phyloP scores from a whole-genome alignment of 2,113 vertebrate species.

The Oceanodroma tethys region DNA sequence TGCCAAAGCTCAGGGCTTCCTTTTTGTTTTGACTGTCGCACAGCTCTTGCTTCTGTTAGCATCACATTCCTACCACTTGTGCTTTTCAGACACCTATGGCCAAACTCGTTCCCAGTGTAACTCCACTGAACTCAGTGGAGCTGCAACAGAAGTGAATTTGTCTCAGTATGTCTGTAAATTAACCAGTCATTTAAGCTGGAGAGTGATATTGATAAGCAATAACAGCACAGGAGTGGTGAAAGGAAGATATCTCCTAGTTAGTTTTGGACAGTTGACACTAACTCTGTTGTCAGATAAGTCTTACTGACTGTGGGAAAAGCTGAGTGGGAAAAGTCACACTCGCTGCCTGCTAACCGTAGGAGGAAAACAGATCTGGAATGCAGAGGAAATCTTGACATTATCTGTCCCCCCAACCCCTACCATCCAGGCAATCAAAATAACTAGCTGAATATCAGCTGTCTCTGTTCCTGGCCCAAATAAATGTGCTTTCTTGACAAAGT shows the following conservation, averaged over 20 bases:
- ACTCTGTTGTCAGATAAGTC: conserved; percentile 52
- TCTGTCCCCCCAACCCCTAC: conserved; percentile 25
- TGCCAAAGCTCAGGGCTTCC: conserved; percentile 18
- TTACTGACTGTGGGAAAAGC: conserved; percentile 61
- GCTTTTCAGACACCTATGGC: neutral
- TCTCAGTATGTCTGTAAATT: conserved; percentile 43
- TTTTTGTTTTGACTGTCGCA: conserved; percentile 14
- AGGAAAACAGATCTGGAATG: conserved; percentile 55
- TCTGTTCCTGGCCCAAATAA: conserved; percentile 33
- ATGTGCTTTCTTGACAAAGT: neutral
- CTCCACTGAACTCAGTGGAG: neutral
- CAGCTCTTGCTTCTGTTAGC: conserved; percentile 37
- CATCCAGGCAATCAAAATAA: conserved; percentile 33
- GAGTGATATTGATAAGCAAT: conserved; percentile 53
- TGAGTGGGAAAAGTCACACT: conserved; percentile 59
- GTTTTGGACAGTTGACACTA: conserved; percentile 68
- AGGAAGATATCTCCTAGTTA: conserved; percentile 68
- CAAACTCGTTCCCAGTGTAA: neutral
- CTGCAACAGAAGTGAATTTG: conserved; percentile 27
- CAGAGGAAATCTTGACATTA: conserved; percentile 53
- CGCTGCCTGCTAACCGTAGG: neutral
- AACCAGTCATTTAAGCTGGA: conserved; percentile 52
- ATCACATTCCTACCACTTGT: conserved; percentile 43
- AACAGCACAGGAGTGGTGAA: conserved; percentile 48
- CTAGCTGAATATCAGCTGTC: neutral